phyloP scores from a whole-genome alignment of 2,113 vertebrate species.

The Syngnathus typhle region DNA sequence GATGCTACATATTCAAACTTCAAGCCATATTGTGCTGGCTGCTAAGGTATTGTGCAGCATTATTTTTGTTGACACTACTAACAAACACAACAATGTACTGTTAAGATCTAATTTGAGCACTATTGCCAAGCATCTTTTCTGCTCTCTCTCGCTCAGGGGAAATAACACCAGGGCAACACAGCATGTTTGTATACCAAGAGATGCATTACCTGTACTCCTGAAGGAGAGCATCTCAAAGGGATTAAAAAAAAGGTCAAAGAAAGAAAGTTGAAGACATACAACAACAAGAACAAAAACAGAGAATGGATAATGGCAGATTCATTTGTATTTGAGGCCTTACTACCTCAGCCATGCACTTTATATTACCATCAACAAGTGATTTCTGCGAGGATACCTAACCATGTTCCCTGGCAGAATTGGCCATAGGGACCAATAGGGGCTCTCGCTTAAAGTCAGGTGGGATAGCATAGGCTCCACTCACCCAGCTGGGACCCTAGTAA shows the following conservation, averaged over 20 bases:
- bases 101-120: not conserved
- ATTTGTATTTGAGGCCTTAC: not conserved
- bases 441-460: not conserved
- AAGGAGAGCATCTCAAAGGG: not conserved
- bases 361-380: not conserved
- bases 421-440: too few relatives aligned
- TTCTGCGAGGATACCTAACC: not conserved
- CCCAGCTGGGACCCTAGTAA: too few relatives aligned
- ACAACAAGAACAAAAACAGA: not conserved
- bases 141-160: slow-evolving; percentile 26
- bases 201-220: not conserved
- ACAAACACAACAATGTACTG: slow-evolving; percentile 15
- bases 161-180: slow-evolving; percentile 16
- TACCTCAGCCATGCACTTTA: not conserved
- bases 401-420: not conserved
- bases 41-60: too few relatives aligned
- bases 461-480: not conserved
- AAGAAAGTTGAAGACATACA: not conserved
- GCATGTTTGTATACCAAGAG: not conserved
- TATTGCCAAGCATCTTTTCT: slow-evolving; percentile 2
- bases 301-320: not conserved
- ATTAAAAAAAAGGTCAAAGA: slow-evolving; percentile 14
- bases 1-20: not conserved
- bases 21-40: too few relatives aligned
- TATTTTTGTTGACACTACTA: not conserved